Conservation (phyloP, 2,888 invertebrate genomes). For the Metalampra italica region DNA sequence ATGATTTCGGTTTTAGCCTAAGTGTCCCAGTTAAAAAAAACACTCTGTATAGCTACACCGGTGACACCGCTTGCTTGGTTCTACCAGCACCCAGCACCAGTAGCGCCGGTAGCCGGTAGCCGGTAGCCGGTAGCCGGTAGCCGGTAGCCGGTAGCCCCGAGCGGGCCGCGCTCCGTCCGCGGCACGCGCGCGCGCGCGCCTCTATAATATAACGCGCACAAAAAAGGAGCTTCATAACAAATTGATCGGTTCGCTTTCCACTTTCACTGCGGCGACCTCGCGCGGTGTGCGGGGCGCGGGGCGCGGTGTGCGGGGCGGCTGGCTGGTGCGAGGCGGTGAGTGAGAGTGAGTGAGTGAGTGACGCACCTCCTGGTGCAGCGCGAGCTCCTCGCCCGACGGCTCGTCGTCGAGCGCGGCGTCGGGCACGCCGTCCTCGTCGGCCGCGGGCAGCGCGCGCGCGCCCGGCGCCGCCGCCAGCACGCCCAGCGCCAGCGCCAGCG, state of each 20-base stretch:
- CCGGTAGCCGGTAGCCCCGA: no score
- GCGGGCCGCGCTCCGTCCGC: no score
- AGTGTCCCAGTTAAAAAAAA: no score
- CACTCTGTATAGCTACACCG: no score
- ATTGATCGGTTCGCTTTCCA: conserved; percentile 49
- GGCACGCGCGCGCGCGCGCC: no score
- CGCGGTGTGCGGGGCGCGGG: conserved; percentile 8
- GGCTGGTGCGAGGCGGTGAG: not conserved
- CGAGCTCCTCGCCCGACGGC: conserved; percentile 43
- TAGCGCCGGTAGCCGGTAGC: no score
- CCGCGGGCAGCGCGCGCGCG: conserved; percentile 40
- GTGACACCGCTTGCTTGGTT: no score
- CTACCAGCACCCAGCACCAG: no score
- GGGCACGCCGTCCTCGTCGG: conserved; percentile 55
- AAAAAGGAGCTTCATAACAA: conserved; percentile 31
- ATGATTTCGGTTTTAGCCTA: no score
- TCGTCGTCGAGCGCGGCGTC: conserved; percentile 55
- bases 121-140: no score
- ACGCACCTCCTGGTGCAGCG: conserved; percentile 54
- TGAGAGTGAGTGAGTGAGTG: no score
- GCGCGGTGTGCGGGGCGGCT: not conserved
- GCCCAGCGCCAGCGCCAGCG: not conserved
- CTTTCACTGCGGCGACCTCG: conserved; percentile 59
- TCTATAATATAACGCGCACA: conserved; percentile 21
- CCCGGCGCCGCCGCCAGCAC: not conserved